A percentile compares a stretch with the other conserved stretches of the same genome.
These are phyloP conservation scores for Trigoniulus corallinus DNA, from an alignment of 1,140 invertebrate species.

Conservation along the genomic window DNA sequence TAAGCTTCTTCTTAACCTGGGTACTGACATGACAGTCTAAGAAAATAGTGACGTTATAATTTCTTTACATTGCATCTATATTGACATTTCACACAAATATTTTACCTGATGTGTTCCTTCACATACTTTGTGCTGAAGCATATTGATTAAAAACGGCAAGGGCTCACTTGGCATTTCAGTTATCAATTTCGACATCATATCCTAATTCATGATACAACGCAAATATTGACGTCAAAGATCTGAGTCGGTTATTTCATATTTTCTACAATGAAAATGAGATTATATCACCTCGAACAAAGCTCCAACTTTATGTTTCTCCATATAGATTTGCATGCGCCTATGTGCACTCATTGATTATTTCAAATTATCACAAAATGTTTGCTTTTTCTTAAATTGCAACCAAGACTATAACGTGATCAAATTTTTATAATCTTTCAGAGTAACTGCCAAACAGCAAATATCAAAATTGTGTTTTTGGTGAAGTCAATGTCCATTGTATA, in stretches of 20 bases:
- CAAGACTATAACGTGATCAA: not conserved
- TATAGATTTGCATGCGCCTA: not conserved
- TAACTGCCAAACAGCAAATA: not conserved
- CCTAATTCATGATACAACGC: not conserved
- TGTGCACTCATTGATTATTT: not conserved
- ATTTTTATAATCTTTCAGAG: not conserved
- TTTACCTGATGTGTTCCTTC: not conserved
- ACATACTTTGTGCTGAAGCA: not conserved
- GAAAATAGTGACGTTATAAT: not conserved
- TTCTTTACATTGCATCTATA: not conserved
- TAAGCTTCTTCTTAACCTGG: not conserved
- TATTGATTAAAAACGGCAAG: not conserved
- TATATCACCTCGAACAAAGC: not conserved
- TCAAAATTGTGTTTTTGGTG: not conserved
- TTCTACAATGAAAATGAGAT: not conserved
- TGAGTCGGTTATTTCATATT: not conserved
- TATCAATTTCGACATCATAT: not conserved
- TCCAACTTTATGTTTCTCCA: not conserved
- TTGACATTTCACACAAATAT: not conserved
- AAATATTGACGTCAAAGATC: not conserved
- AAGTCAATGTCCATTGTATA: not conserved
- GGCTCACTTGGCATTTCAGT: not conserved
- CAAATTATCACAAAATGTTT: not conserved
- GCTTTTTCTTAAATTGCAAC: not conserved
- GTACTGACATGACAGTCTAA: not conserved